Evolutionary conservation across 2,113 vertebrate species (phyloP), one percentile per base, ranked within the genome.

Genomic region (Prunella himalayana): DNA sequence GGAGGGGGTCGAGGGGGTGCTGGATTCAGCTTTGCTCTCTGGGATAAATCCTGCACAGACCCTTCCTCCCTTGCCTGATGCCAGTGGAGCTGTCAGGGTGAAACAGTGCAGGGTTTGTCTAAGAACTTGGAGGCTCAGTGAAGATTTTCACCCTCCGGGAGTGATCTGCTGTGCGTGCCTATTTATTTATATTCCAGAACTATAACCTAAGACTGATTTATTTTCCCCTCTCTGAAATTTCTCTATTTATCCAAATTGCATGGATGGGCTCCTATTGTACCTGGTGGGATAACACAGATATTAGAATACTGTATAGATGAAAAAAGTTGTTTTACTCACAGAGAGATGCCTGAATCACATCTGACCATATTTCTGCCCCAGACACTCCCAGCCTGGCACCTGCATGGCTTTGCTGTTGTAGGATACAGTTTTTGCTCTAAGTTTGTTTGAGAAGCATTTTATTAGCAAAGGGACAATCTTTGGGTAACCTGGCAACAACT

Each of bases 31-130:
- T 4, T 39, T 60, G 37, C 28, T 73, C 83, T 49, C 56, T 39
- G 82, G 65, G 50, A 41, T 47, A 80, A 77, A 92, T 60, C 54
- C 89, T 85, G 57, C 79, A 45, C 59, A 35, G 66, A 69, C 31
- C 42, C 66, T 76, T 89, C 61, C 45, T 75, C 3, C 0, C 39
- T 68, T 2, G 7, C 51, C 53, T 81, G 47, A 8, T 82, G 41
- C 31, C 56, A 89, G 60, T 7, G 53, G 75, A 76, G 65, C 59
- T 65, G 27, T 35, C 0, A 0, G 91, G 81, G 65, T 89, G 41
- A 84, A 85, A 86, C 64, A 95, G 91, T 30, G 73, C 57, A 66
- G 63, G 57, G 66, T 79, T 44, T 90, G 80, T 84, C 75, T 88
- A 24, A 25, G 22, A n/a, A 28, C 51, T 88, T 17, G 44, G 31